phyloP scores from a whole-genome alignment of 1,140 invertebrate genomes.

The Metopolophium dirhodum region DNA sequence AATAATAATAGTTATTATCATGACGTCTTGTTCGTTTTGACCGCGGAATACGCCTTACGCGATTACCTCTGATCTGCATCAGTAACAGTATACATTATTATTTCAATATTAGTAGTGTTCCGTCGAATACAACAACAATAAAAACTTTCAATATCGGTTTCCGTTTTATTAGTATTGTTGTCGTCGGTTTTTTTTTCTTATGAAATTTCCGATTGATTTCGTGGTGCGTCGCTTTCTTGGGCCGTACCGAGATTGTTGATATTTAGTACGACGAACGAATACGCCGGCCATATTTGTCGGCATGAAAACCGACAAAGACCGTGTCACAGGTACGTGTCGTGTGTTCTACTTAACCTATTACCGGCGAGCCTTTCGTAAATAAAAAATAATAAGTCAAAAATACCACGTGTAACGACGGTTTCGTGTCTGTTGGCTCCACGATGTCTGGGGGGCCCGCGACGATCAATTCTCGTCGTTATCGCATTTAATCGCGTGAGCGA shows the following conservation, averaged over 20 bases:
- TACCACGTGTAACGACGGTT: neutral
- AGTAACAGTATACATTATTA: neutral
- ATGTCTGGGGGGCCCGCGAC: constrained; percentile 6
- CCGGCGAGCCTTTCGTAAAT: neutral
- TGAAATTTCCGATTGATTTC: neutral
- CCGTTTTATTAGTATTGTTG: neutral
- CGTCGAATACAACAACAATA: neutral
- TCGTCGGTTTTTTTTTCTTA: neutral
- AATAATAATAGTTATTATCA: neutral
- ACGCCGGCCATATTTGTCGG: constrained; percentile 56
- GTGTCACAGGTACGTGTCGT: constrained; percentile 46
- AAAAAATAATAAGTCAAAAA: neutral
- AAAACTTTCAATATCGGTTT: neutral
- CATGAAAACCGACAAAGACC: constrained; percentile 55
- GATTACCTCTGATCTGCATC: neutral
- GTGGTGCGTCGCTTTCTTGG: neutral
- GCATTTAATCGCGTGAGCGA: neutral
- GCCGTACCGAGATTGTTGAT: neutral
- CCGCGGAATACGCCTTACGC: neutral
- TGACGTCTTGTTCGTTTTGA: constrained; percentile 6
- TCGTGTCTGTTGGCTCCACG: constrained; percentile 5
- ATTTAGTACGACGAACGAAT: constrained; percentile 9
- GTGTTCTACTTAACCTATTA: constrained; percentile 14
- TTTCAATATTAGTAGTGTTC: neutral
- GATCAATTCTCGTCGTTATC: neutral